These are phyloP conservation scores for Anhinga anhinga DNA, from an alignment of 2,113 vertebrate genomes.

Conservation along the genomic window DNA sequence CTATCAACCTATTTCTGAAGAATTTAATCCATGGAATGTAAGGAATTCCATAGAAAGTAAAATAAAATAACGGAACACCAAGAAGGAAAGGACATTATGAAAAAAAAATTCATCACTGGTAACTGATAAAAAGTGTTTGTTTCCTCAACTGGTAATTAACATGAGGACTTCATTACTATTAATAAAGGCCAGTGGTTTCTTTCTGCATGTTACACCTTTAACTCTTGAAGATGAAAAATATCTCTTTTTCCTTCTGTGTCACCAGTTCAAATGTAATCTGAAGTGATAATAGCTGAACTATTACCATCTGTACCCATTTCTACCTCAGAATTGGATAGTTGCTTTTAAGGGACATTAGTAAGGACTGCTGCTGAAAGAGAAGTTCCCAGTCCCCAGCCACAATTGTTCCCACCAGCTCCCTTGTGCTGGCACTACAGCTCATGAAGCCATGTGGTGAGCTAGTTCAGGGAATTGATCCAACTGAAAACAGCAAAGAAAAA, in stretches of 20 bases:
- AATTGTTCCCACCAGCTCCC: background rate
- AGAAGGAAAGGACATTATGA: background rate
- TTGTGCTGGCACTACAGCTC: background rate
- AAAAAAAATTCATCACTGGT: background rate
- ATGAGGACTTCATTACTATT: background rate
- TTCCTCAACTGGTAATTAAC: background rate
- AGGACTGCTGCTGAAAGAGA: background rate
- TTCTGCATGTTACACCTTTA: background rate
- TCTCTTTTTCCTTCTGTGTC: background rate
- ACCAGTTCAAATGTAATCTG: background rate
- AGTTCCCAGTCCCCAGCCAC: background rate
- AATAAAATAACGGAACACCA: background rate
- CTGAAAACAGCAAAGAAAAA: slow-evolving; percentile 51
- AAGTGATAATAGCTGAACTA: background rate
- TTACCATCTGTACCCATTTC: background rate
- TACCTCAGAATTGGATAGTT: background rate
- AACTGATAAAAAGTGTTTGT: background rate
- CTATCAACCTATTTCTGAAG: background rate
- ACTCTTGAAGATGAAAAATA: background rate
- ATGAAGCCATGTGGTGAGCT: slow-evolving; percentile 13
- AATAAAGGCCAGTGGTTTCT: background rate
- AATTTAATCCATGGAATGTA: background rate
- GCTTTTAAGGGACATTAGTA: background rate
- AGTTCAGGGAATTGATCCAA: slow-evolving; percentile 29
- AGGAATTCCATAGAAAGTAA: background rate